Evolutionary conservation across 1,140 invertebrate genomes (phyloP), one percentile per base, ranked within the genome.

Genomic region (Chionoecetes opilio): DNA sequence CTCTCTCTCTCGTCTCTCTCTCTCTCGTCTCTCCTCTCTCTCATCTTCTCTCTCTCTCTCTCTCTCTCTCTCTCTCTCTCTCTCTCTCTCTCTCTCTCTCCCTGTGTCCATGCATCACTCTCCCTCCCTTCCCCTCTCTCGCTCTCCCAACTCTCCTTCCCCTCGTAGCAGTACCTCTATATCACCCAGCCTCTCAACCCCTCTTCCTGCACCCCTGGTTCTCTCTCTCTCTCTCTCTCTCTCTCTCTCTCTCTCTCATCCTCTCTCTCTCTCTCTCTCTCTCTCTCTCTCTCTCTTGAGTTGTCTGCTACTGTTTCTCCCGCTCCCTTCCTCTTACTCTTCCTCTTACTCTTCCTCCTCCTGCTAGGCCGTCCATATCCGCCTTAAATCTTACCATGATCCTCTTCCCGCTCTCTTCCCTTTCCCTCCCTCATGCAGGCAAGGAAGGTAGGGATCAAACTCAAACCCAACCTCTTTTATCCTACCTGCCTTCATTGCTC

Each of bases 341-440:
- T 63, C 53, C 35, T 86, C 8, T 21, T 86, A 2, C 35, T 63
- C 53, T 21, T 63, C 53, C 53, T 63, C 53, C 35, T 87, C 17
- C 37, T 87, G 29, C 37, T 87, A 26, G 63, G 6, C 63, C n/a
- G n/a, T 26, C 63, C 63, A 75, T 75, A 75, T 75, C 63, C 63
- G 21, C 63, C 63, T 75, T 75, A 75, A 75, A 75, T 75, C 63
- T 87, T 87, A 29, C 37, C 85, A 75, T 75, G 63, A 75, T 75
- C 21, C n/a, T n/a, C 63, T 75, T n/a, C 63, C 63, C 63, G n/a
- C 63, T n/a, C 21, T 75, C 63, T 8, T 75, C 14, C 14, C 85
- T 34, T 37, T 34, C 34, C 32, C 37, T 34, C 37, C 32, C 37
- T 85, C 17, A 9, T 53, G 46, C 46, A 53, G 46, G 46, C 46